Conservation (phyloP, 1,140 invertebrate species). For the Lepidurus arcticus region DNA sequence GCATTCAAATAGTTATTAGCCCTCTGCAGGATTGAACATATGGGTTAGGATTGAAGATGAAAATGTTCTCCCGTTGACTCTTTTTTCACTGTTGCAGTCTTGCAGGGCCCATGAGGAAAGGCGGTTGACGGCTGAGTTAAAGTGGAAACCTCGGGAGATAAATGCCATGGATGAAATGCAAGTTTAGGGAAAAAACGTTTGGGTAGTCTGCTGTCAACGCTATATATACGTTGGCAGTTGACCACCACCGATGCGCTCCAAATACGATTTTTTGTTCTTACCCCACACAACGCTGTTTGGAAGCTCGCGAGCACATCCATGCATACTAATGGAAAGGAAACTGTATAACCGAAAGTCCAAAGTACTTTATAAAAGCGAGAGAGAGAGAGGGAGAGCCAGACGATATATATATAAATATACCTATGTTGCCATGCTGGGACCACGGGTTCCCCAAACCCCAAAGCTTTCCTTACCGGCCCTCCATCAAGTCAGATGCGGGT, state of each 20-base stretch:
- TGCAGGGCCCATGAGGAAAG: too few species aligned
- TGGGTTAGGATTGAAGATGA: too few species aligned
- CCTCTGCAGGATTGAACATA: too few species aligned
- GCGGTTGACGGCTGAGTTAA: too few species aligned
- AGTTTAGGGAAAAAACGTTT: neutral
- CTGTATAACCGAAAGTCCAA: neutral
- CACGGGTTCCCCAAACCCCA: neutral
- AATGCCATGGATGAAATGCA: neutral
- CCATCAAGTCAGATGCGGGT: conserved; percentile 12
- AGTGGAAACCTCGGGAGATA: neutral
- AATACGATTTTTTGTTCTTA: neutral
- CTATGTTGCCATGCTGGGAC: neutral
- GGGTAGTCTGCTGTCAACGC: neutral
- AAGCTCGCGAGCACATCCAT: neutral
- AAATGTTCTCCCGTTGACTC: too few species aligned
- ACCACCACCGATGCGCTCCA: conserved; percentile 10
- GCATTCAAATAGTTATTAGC: too few species aligned
- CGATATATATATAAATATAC: neutral
- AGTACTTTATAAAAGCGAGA: conserved; percentile 11
- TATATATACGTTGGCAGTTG: neutral
- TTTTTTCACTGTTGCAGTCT: too few species aligned
- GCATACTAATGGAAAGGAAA: conserved; percentile 1
- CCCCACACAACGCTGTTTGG: conserved; percentile 6
- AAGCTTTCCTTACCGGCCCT: neutral
- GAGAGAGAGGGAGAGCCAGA: neutral